Percentiles rank a stretch among this genome's conserved stretches.
phyloP scores from a whole-genome alignment of 2,888 invertebrate species.

The Oscheius myriophilus region DNA sequence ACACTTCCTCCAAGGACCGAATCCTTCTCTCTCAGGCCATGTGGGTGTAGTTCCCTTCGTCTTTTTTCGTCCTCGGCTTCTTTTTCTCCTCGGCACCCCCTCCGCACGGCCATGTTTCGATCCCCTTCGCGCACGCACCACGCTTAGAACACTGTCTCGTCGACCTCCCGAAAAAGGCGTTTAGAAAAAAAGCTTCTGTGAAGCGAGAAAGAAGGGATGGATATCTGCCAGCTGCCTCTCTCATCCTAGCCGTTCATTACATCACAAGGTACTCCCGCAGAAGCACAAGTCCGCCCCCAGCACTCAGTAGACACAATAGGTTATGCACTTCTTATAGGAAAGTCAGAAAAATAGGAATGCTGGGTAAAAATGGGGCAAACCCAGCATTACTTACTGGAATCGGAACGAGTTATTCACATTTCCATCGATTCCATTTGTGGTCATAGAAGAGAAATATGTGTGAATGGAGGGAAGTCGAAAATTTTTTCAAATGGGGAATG shows the following conservation, averaged over 20 bases:
- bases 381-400: too few relatives aligned
- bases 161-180: not conserved
- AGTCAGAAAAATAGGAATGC: too few relatives aligned
- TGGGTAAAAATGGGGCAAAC: too few relatives aligned
- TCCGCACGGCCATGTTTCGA: not conserved
- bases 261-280: slow-evolving; percentile 9
- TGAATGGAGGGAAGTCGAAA: too few relatives aligned
- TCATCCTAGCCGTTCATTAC: slow-evolving; percentile 23
- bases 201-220: slow-evolving; percentile 20
- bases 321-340: too few relatives aligned
- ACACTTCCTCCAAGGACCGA: slow-evolving; percentile 56
- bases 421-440: too few relatives aligned
- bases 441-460: too few relatives aligned
- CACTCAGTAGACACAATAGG: not conserved
- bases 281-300: not conserved
- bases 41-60: slow-evolving; percentile 33
- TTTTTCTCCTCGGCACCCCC: not conserved
- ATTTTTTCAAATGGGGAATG: too few relatives aligned
- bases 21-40: slow-evolving; percentile 53
- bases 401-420: too few relatives aligned
- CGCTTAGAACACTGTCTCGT: not conserved
- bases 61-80: slow-evolving; percentile 4
- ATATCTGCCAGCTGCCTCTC: slow-evolving; percentile 19
- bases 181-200: slow-evolving; percentile 25
- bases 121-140: not conserved